Evolutionary conservation across 2,888 invertebrate genomes (phyloP), one percentile per base, ranked within the genome.

Genomic region (Drosophila greeni): DNA sequence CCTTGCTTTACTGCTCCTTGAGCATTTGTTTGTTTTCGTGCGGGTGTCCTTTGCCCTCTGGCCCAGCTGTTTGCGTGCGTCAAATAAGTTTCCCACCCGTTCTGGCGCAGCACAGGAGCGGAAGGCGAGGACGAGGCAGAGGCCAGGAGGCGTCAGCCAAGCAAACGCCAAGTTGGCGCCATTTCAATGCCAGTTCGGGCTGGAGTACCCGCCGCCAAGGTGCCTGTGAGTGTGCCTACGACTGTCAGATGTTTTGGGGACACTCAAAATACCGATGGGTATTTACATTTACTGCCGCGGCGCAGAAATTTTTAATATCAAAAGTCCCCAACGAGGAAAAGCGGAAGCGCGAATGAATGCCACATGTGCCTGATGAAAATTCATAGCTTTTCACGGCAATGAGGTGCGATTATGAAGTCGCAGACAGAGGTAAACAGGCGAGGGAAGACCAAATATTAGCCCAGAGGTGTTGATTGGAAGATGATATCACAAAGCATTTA

Each of bases 11-110:
- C 16, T 48, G 16, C 47, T 54, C 52, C 66, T 49, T 45, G 43
- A 56, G 66, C 66, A 62, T 39, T 69, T 74, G 70, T 72, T 66
- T 69, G 67, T 66, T 70, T 73, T 68, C 47, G 24, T 69, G 72
- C 58, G 65, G 60, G 47, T 70, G 39, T 67, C 54, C 71, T 78
- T 48, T 56, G 49, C 60, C 59, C 70, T 68, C 69, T 64, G 42
- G 60, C 79, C 58, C 79, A 82, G 77, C 77, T 79, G 83, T 78
- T 79, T 70, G 79, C 76, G 60, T 82, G 75, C 61, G 70, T 51
- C 76, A 70, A 82, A 75, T 75, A 78, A 52, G 68, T 65, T 75
- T 29, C 3, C 64, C 29, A 37, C 43, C 58, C 43, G 56, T 26
- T 58, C 18, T 26, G 24, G 14, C 16, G 14, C 39, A 67, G 67